Base-by-base conservation (phyloP, 2,888 invertebrate genomes). In the Lucinisca nassula region DNA sequence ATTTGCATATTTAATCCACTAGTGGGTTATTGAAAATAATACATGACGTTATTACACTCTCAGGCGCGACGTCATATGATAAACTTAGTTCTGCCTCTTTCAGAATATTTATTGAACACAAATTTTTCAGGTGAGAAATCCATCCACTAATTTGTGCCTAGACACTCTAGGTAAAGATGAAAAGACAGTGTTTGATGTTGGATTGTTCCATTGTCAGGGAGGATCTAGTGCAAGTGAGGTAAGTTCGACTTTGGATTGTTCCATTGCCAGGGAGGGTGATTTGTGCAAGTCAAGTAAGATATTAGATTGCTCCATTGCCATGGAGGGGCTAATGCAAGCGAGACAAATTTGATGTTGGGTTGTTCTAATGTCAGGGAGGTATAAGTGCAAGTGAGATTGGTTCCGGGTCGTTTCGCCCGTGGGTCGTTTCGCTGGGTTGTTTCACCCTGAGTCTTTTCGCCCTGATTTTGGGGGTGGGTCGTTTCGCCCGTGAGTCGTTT, bases 101-200 rank as follows among this genome's bases (percentile, higher is more conserved):
- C n/a, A n/a, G n/a, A n/a, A n/a, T n/a, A n/a, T n/a, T n/a, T n/a
- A n/a, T n/a, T n/a, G n/a, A n/a, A n/a, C n/a, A n/a, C n/a, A n/a
- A n/a, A n/a, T n/a, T n/a, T 74, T 92, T 37, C 91, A 96, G 96
- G 93, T 96, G 4, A 89, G 95, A 45, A 96, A 96, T 89, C 95
- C 96, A 61, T 85, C 92, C 55, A 93, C 92, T 30, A 95, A 95
- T 79, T 85, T 96, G 70, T 96, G 96, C 85, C 91, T 96, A 24
- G 96, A 96, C 89, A 96, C 95, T 3, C 79, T 96, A 84, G 95
- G 95, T 35, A 95, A 96, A 88, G 96, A 96, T 91, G 96, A 96
- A 88, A 96, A 96, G 88, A 87, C 86, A 0, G 81, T 91, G 17
- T 95, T 96, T 92, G 93, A 95, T 77, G 85, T 96, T 35, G 95